Conservation (phyloP, 2,113 vertebrate species). For the Gymnarchus niloticus region DNA sequence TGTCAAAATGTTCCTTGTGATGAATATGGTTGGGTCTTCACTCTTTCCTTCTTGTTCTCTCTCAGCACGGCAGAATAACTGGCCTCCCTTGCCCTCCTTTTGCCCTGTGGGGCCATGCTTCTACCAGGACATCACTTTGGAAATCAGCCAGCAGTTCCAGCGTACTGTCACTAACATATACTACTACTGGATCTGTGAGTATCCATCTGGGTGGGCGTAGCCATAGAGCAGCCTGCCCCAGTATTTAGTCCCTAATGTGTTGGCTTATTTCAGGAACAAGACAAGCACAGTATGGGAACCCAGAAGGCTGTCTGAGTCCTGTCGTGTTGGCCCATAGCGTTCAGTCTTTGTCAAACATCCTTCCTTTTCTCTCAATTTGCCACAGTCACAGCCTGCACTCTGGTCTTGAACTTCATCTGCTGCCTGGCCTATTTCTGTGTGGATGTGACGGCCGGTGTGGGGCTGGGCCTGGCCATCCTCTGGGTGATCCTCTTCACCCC, state of each 20-base stretch:
- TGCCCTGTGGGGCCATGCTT: slow-evolving; percentile 90
- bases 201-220: background rate
- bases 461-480: slow-evolving; percentile 85
- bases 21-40: background rate
- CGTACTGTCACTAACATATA: slow-evolving; percentile 85
- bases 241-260: background rate
- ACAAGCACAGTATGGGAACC: background rate
- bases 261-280: background rate
- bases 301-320: background rate
- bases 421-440: slow-evolving; percentile 80
- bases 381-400: slow-evolving; percentile 68
- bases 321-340: background rate
- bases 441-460: slow-evolving; percentile 57
- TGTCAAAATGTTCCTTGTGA: background rate
- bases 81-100: slow-evolving; percentile 87
- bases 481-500: slow-evolving; percentile 88
- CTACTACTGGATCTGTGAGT: slow-evolving; percentile 95
- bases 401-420: slow-evolving; percentile 81
- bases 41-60: background rate
- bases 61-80: slow-evolving; percentile 82
- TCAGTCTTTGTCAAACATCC: background rate
- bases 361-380: background rate
- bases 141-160: slow-evolving; percentile 86
- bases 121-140: slow-evolving; percentile 88
- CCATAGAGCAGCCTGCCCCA: background rate